A percentile compares a stretch with the other conserved stretches of the same genome.
phyloP scores from a whole-genome alignment of 1,140 invertebrate genomes.

The Trachymyrmex cornetzi region DNA sequence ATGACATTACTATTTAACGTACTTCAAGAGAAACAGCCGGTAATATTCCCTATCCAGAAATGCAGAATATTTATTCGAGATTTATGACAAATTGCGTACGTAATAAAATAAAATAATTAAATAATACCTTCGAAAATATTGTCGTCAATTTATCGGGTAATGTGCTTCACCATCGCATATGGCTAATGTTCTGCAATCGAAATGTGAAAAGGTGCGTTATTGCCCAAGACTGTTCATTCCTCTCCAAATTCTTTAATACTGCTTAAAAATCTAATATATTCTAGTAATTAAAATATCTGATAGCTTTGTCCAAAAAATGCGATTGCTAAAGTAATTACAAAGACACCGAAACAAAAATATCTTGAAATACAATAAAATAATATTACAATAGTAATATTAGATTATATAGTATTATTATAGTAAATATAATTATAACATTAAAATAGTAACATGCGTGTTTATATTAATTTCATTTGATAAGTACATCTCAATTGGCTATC shows the following conservation, averaged over 20 bases:
- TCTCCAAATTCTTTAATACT: conserved; percentile 15
- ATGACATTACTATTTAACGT: not conserved
- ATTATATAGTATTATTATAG: too few relatives aligned
- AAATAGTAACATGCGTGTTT: too few relatives aligned
- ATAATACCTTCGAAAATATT: conserved; percentile 39
- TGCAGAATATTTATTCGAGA: conserved; percentile 29
- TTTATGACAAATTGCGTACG: not conserved
- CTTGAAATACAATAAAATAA: too few relatives aligned
- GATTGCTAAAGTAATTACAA: not conserved
- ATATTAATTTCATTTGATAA: too few relatives aligned
- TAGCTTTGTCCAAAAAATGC: not conserved
- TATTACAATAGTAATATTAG: too few relatives aligned
- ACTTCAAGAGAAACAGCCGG: not conserved
- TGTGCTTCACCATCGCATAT: not conserved
- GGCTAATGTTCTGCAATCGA: conserved; percentile 57
- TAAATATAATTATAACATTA: too few relatives aligned
- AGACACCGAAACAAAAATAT: not conserved
- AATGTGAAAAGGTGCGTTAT: conserved; percentile 31
- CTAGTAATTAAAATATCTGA: not conserved
- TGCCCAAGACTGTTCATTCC: conserved; percentile 1
- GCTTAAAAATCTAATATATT: not conserved
- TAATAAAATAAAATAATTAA: conserved; percentile 40
- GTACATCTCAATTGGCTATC: too few relatives aligned
- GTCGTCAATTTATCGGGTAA: conserved; percentile 46
- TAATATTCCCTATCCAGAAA: conserved; percentile 10